Evolutionary conservation across 2,113 vertebrate genomes (phyloP), one percentile per base, ranked within the genome.

Genomic region (Pontoporia blainvillei): DNA sequence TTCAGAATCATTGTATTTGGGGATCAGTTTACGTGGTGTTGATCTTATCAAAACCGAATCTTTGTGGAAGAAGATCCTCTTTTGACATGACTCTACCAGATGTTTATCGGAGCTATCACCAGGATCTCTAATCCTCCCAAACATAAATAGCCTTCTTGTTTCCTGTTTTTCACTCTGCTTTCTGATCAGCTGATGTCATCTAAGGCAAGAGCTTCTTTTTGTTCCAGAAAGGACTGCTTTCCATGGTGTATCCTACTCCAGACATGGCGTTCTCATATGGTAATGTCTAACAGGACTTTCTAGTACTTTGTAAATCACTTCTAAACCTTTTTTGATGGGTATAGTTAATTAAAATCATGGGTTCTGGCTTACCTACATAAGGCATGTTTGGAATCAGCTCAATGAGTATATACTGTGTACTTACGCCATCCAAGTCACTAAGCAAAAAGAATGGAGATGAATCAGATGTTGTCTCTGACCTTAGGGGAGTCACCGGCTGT

Each of bases 11-110:
- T 97, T 91, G 96, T 94, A 89, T 94, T 90, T 67, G 23, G 59
- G 66, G 82, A 92, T 96, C 44, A 82, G 94, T 98, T 95, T 97
- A 97, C 98, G 97, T 97, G 67, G 62, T 88, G 62, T 59, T 96
- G 66, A 95, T 98, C 75, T 81, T 82, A 95, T 97, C 95, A 88
- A 96, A 97, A 90, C 41, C 20, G 14, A 86, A 97, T 97, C 76
- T 95, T 86, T 73, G 57, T 44, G 86, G 52, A 72, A 52, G 44
- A 76, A 94, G 86, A 71, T 94, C 3, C 2, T n/a, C 36, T 44
- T 90, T 88, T 96, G 85, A 52, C 61, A 67, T 46, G 39, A 84
- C 95, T 95, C 82, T 97, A 67, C 9, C 44, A 82, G 44, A 91
- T 10, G 46, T 41, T 91, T 46, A 31, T 61, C 84, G 90, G 36